These are phyloP conservation scores for Erynnis tages DNA, from an alignment of 2,888 invertebrate species.

Conservation along the genomic window DNA sequence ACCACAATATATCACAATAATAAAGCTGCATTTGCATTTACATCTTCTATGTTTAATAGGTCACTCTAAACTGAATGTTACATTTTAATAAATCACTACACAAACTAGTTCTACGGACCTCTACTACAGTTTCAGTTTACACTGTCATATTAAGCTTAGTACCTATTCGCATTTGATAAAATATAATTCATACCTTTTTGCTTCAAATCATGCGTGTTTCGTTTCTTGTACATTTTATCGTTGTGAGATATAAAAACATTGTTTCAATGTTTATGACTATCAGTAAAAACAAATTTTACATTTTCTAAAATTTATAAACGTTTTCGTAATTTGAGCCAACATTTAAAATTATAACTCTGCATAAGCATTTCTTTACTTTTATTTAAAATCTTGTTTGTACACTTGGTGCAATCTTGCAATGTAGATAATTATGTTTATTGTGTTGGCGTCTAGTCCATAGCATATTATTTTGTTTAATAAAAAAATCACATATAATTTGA, in stretches of 20 bases:
- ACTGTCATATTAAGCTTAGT: background rate
- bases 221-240: slow-evolving; percentile 1
- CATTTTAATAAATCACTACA: slow-evolving; percentile 9
- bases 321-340: too few relatives aligned
- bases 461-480: slow-evolving; percentile 41
- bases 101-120: slow-evolving; percentile 12
- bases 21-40: slow-evolving; percentile 18
- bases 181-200: too few relatives aligned
- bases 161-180: slow-evolving; percentile 1
- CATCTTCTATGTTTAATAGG: slow-evolving; percentile 14
- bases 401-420: slow-evolving; percentile 27
- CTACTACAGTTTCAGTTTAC: slow-evolving; percentile 1
- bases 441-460: slow-evolving; percentile 55
- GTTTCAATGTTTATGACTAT: background rate
- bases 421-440: too few relatives aligned
- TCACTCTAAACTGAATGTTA: slow-evolving; percentile 21
- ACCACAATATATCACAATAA: slow-evolving; percentile 15
- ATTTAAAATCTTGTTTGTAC: background rate
- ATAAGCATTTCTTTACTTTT: slow-evolving; percentile 2
- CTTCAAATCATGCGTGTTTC: slow-evolving; percentile 6
- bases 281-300: too few relatives aligned
- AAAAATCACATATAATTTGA: slow-evolving; percentile 24
- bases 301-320: too few relatives aligned
- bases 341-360: too few relatives aligned
- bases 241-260: background rate